These are phyloP conservation scores for Cataglyphis rosenhaueri DNA, from an alignment of 2,888 invertebrate species.

Conservation along the genomic window DNA sequence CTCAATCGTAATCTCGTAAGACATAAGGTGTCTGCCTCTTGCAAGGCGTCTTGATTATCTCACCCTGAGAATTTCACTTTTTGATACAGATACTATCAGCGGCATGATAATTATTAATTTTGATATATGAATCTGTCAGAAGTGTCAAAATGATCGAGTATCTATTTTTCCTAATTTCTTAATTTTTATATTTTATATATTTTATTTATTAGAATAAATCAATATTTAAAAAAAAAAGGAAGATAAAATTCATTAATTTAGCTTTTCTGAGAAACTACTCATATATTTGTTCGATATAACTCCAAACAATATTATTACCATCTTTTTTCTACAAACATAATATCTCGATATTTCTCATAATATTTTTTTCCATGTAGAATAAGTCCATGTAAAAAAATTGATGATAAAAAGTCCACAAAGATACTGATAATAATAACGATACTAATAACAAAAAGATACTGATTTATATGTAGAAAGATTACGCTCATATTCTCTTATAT, in stretches of 20 bases:
- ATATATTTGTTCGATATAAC: not conserved
- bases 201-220: not conserved
- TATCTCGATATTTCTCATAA: not conserved
- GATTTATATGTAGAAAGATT: not conserved
- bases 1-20: conserved; percentile 16
- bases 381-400: not conserved
- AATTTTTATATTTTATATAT: not conserved
- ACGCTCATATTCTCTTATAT: not conserved
- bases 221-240: not conserved
- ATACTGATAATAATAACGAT: no score
- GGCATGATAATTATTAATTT: not conserved
- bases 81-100: not conserved
- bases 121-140: not conserved
- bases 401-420: not conserved
- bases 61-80: not conserved
- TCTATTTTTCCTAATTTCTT: not conserved
- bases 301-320: not conserved
- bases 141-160: not conserved
- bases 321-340: not conserved
- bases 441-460: not conserved
- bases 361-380: not conserved
- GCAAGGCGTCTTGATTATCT: not conserved
- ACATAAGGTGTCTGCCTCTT: not conserved
- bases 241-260: not conserved
- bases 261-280: not conserved